Evolutionary conservation across 2,888 invertebrate species (phyloP).

Genomic region (Blastobasis lacticolella): DNA sequence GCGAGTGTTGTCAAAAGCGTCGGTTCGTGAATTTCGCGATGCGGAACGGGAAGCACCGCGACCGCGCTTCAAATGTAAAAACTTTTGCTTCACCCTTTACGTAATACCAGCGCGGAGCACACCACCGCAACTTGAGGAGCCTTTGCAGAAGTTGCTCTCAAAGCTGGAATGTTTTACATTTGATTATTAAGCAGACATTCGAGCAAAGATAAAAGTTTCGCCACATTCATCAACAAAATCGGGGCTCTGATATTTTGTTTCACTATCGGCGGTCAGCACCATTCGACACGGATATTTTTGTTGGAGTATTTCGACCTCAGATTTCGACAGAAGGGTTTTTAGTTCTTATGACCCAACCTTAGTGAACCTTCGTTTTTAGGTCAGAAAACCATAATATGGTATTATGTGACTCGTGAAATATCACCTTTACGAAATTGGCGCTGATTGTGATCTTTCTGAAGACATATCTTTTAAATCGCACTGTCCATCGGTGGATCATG

Average conservation of each 20-base stretch:
- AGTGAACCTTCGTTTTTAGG: conserved; percentile 45
- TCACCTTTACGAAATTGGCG: conserved; percentile 28
- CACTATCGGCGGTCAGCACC: too few relatives aligned
- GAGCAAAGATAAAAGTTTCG: conserved; percentile 37
- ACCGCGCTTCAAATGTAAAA: conserved; percentile 60
- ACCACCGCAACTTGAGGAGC: conserved; percentile 50
- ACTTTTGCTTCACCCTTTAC: conserved; percentile 66
- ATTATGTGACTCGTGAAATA: neutral
- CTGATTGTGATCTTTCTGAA: conserved; percentile 34
- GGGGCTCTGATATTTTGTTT: too few relatives aligned
- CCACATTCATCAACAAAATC: conserved; percentile 10
- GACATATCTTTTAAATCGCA: too few relatives aligned
- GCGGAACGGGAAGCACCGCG: conserved; percentile 54
- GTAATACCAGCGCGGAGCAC: conserved; percentile 43
- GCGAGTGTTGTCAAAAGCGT: conserved; percentile 65
- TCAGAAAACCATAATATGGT: conserved; percentile 43
- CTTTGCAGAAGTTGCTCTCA: conserved; percentile 62
- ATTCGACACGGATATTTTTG: too few relatives aligned
- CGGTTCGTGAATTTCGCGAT: conserved; percentile 50
- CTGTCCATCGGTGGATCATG: too few relatives aligned
- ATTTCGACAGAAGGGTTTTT: neutral
- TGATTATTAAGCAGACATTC: conserved; percentile 47
- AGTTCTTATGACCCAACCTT: conserved; percentile 12
- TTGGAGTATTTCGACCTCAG: too few relatives aligned
- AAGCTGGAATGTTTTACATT: conserved; percentile 66